phyloP scores from a whole-genome alignment of 2,888 invertebrate genomes.

The Apodemia zela region DNA sequence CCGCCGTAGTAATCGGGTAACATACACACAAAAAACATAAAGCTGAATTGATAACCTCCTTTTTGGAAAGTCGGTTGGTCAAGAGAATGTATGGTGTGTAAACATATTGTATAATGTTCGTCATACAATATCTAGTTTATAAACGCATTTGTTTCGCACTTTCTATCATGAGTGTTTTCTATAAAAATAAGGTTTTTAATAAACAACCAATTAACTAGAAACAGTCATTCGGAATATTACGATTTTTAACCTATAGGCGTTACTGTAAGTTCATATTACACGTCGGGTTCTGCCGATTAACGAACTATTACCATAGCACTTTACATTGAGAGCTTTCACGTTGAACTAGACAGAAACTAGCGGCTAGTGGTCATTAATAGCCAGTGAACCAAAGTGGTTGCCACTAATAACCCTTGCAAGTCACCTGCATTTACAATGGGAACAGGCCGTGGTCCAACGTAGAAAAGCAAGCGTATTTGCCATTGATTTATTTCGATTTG shows the following conservation, averaged over 20 bases:
- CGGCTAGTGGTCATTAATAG: conserved; percentile 32
- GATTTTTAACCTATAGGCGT: neutral
- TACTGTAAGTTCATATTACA: neutral
- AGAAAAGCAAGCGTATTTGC: neutral
- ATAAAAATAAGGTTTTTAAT: no score
- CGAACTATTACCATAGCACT: conserved; percentile 7
- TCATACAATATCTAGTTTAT: no score
- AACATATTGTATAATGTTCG: no score
- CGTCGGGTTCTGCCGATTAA: conserved; percentile 2
- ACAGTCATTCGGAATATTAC: neutral
- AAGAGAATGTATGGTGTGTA: no score
- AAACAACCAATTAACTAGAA: no score
- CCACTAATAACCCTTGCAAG: conserved; percentile 52
- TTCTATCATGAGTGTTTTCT: no score
- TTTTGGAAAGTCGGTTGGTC: no score
- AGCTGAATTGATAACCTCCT: no score
- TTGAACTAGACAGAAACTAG: conserved; percentile 11
- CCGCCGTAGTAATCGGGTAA: no score
- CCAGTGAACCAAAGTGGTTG: conserved; percentile 31
- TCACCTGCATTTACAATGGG: conserved; percentile 61
- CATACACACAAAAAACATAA: no score
- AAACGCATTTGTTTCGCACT: no score
- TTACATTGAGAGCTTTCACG: conserved; percentile 13
- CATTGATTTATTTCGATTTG: no score
- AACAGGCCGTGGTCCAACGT: conserved; percentile 37